A percentile compares a stretch with the other conserved stretches of the same genome.
These are phyloP conservation scores for Anoplolepis gracilipes DNA, from an alignment of 1,140 invertebrate genomes.

Conservation along the genomic window DNA sequence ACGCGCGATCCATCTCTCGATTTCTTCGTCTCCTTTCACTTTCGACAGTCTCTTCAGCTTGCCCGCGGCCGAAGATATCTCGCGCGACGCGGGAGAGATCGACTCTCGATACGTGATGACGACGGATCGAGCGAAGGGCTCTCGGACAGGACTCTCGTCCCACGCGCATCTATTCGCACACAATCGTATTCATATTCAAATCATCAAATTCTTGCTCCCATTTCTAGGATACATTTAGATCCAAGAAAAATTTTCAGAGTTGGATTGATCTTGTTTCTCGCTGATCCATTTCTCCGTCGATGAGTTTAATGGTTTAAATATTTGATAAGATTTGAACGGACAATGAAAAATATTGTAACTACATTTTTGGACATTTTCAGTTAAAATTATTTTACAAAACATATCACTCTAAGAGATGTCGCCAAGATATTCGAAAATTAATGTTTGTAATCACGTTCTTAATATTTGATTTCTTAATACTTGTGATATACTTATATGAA, in stretches of 20 bases:
- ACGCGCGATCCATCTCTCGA: constrained; percentile 78
- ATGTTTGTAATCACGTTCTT: neutral
- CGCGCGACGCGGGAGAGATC: constrained; percentile 49
- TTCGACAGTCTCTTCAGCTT: constrained; percentile 75
- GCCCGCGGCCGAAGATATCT: constrained; percentile 65
- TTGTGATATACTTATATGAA: neutral
- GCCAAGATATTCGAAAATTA: neutral
- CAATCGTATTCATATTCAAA: neutral
- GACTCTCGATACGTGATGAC: constrained; percentile 28
- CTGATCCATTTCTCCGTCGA: neutral
- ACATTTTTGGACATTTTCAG: neutral
- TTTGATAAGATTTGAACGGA: neutral
- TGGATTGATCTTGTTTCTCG: too few relatives aligned
- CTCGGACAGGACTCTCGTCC: neutral
- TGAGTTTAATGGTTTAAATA: neutral
- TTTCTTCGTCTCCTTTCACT: constrained; percentile 78
- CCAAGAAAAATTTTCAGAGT: neutral
- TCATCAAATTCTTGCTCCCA: neutral
- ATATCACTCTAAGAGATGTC: neutral
- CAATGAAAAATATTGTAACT: neutral
- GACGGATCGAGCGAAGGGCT: constrained; percentile 22
- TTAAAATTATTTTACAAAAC: neutral
- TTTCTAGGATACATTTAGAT: neutral
- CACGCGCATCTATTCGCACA: constrained; percentile 1
- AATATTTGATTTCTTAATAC: too few relatives aligned